These are phyloP conservation scores for Nudaria mundana DNA, from an alignment of 2,888 invertebrate species.

Conservation along the genomic window DNA sequence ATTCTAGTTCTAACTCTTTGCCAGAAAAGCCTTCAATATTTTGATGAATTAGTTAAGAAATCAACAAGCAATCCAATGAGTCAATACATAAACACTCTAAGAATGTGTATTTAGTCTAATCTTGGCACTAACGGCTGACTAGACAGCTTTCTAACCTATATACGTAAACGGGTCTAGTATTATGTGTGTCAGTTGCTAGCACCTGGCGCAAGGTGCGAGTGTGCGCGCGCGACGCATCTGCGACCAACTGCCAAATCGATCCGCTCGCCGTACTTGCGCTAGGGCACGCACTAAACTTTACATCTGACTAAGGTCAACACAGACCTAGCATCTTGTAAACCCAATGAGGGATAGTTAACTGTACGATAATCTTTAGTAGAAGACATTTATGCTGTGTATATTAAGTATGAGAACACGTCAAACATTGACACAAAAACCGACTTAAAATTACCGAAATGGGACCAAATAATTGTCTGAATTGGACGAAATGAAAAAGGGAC, in stretches of 20 bases:
- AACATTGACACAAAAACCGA: no score
- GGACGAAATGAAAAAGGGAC: no score
- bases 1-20: no score
- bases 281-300: conserved; percentile 2
- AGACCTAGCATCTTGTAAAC: no score
- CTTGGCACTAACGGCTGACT: conserved; percentile 4
- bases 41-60: no score
- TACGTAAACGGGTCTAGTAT: conserved; percentile 35
- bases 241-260: conserved; percentile 40
- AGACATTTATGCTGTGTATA: no score
- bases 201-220: conserved; percentile 61
- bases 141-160: conserved; percentile 33
- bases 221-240: conserved; percentile 39
- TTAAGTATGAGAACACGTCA: no score
- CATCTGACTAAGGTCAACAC: background rate
- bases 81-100: background rate
- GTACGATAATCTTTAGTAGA: no score
- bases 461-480: no score
- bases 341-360: no score
- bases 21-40: no score
- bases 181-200: conserved; percentile 55
- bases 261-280: conserved; percentile 14
- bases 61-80: background rate
- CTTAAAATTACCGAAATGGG: no score
- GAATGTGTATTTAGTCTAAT: conserved; percentile 10